A percentile compares a stretch with the other conserved stretches of the same genome.
Evolutionary conservation across 2,888 invertebrate genomes (phyloP).

Genomic region (Leptinotarsa rubiginosa): DNA sequence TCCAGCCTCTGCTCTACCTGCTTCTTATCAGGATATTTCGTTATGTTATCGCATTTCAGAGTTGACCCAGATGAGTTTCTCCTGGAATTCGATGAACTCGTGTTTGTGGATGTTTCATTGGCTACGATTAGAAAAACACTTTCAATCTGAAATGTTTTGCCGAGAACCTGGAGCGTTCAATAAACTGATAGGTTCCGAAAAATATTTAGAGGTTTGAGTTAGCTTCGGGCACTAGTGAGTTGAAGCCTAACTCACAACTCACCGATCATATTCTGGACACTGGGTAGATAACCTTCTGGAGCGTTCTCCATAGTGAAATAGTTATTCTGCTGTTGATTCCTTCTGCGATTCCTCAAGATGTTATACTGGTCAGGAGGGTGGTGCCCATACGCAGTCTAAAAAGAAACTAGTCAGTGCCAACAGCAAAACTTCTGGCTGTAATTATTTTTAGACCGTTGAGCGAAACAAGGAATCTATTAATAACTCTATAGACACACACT

Average conservation of each 20-base stretch:
- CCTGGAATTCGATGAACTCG: constrained; percentile 61
- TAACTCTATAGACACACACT: constrained; percentile 44
- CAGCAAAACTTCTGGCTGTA: constrained; percentile 27
- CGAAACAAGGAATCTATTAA: constrained; percentile 26
- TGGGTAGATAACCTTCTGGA: constrained; percentile 45
- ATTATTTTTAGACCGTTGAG: constrained; percentile 48
- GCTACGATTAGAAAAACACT: not conserved
- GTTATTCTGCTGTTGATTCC: constrained; percentile 52
- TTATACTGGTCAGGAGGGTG: constrained; percentile 49
- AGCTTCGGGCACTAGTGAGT: too few relatives aligned
- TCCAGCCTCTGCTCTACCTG: constrained; percentile 77
- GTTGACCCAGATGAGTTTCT: constrained; percentile 61
- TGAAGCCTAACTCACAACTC: constrained; percentile 1
- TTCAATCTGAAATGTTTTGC: too few relatives aligned
- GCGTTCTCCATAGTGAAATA: constrained; percentile 54
- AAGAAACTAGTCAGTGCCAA: constrained; percentile 37
- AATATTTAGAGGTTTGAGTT: too few relatives aligned
- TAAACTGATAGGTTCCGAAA: not conserved
- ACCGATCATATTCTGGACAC: constrained; percentile 36
- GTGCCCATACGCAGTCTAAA: constrained; percentile 57
- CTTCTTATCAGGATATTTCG: constrained; percentile 73
- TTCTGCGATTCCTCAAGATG: constrained; percentile 55
- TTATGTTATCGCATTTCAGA: constrained; percentile 64
- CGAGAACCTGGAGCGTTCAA: not conserved
- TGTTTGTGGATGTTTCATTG: constrained; percentile 6